Percentiles rank a stretch among this genome's conserved stretches.
These are phyloP conservation scores for Zoroaster sp. DNA, from an alignment of 53 echinoderm and acorn worm species.

Conservation along the genomic window DNA sequence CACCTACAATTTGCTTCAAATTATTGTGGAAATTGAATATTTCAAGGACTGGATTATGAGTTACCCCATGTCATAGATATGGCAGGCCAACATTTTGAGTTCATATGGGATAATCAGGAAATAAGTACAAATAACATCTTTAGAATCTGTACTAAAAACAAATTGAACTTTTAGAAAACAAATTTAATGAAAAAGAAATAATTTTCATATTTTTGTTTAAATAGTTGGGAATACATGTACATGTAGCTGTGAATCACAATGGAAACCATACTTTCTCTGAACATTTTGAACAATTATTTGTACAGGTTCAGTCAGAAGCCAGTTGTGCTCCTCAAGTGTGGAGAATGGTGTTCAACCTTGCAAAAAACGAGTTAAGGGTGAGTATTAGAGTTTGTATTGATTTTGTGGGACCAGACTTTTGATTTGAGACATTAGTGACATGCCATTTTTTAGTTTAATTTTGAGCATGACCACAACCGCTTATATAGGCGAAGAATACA, in stretches of 20 bases:
- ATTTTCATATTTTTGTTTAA: too few species aligned
- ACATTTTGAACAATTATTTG: background rate
- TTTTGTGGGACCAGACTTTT: background rate
- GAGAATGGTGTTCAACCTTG: background rate
- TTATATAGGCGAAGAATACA: background rate
- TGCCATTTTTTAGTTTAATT: background rate
- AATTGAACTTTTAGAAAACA: too few species aligned
- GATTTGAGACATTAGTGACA: too few species aligned
- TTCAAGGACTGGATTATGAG: too few species aligned
- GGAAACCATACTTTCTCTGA: background rate
- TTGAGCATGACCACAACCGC: background rate
- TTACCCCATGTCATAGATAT: too few species aligned
- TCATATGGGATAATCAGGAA: too few species aligned
- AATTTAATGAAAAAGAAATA: too few species aligned
- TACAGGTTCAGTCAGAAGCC: background rate
- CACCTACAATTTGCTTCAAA: background rate
- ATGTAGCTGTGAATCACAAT: background rate
- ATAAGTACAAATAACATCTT: too few species aligned
- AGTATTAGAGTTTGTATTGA: background rate
- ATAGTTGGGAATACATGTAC: too few species aligned
- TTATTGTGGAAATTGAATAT: too few species aligned
- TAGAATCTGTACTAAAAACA: too few species aligned
- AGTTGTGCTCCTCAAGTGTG: background rate
- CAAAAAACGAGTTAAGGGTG: background rate
- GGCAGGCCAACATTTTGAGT: too few species aligned